phyloP scores from a whole-genome alignment of 2,797 vertebrate species.

The Myotis pilosus region DNA sequence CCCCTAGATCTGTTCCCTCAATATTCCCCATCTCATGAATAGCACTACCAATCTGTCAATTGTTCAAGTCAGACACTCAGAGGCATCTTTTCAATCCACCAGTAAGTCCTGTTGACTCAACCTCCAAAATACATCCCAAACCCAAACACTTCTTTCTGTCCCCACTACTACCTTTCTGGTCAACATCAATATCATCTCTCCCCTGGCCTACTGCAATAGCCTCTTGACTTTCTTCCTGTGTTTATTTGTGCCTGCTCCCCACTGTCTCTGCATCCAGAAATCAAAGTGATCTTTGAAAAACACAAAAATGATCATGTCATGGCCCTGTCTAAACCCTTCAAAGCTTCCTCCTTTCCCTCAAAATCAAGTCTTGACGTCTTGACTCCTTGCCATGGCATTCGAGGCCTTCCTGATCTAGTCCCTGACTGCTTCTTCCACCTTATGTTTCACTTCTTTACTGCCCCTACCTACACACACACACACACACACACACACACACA shows the following conservation, averaged over 20 bases:
- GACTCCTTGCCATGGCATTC: not conserved
- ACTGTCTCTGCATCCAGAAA: not conserved
- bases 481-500: not conserved
- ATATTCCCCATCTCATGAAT: not conserved
- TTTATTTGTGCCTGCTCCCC: not conserved
- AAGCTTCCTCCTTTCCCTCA: not conserved
- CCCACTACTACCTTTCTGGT: not conserved
- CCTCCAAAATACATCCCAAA: constrained; percentile 33
- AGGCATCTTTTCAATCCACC: constrained; percentile 3
- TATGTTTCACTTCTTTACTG: not conserved
- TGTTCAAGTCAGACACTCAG: constrained; percentile 28
- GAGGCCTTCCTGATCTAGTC: not conserved
- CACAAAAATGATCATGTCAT: not conserved
- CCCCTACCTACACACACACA: not conserved
- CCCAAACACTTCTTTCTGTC: not conserved
- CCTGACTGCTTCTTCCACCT: not conserved
- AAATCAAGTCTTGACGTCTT: not conserved
- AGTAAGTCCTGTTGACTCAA: not conserved
- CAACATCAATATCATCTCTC: not conserved
- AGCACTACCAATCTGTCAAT: not conserved
- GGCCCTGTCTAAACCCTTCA: not conserved
- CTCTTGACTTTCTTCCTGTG: constrained; percentile 15
- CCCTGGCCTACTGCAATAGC: not conserved
- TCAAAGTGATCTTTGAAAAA: constrained; percentile 25
- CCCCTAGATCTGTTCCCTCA: not conserved